These are phyloP conservation scores for Lysandra bellargus DNA, from an alignment of 2,888 invertebrate genomes.

Conservation along the genomic window DNA sequence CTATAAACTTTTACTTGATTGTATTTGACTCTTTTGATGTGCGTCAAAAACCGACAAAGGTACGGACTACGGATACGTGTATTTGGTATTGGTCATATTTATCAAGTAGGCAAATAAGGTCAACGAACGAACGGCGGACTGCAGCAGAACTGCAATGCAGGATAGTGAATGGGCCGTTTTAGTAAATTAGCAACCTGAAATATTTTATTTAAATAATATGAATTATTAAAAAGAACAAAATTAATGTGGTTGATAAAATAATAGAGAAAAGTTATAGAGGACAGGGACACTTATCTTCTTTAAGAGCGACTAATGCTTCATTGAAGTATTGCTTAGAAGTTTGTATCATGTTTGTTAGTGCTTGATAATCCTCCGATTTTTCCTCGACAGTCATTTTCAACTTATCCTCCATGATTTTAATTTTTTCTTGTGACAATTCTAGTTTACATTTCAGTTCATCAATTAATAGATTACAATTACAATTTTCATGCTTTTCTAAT, in stretches of 20 bases:
- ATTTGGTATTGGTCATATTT: too few relatives aligned
- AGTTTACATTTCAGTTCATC: conserved; percentile 73
- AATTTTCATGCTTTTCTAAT: neutral
- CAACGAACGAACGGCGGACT: too few relatives aligned
- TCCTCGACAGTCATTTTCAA: conserved; percentile 83
- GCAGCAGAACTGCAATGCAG: too few relatives aligned
- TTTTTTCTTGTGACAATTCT: conserved; percentile 83
- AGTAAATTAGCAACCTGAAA: conserved; percentile 22
- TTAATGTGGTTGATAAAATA: neutral
- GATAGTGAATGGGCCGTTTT: too few relatives aligned
- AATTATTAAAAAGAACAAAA: neutral
- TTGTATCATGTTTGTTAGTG: conserved; percentile 79
- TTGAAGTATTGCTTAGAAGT: conserved; percentile 80
- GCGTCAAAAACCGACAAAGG: too few relatives aligned
- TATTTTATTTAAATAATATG: conserved; percentile 24
- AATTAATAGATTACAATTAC: conserved; percentile 27
- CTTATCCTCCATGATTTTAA: conserved; percentile 82
- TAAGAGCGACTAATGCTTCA: conserved; percentile 72
- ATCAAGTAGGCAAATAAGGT: too few relatives aligned
- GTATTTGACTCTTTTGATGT: too few relatives aligned
- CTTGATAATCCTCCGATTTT: conserved; percentile 79
- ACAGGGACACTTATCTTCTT: conserved; percentile 69
- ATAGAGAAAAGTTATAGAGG: conserved; percentile 44
- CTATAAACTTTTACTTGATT: too few relatives aligned
- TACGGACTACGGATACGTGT: too few relatives aligned